These are phyloP conservation scores for Pyxicephalus adspersus DNA, from an alignment of 2,113 vertebrate species.

Conservation along the genomic window DNA sequence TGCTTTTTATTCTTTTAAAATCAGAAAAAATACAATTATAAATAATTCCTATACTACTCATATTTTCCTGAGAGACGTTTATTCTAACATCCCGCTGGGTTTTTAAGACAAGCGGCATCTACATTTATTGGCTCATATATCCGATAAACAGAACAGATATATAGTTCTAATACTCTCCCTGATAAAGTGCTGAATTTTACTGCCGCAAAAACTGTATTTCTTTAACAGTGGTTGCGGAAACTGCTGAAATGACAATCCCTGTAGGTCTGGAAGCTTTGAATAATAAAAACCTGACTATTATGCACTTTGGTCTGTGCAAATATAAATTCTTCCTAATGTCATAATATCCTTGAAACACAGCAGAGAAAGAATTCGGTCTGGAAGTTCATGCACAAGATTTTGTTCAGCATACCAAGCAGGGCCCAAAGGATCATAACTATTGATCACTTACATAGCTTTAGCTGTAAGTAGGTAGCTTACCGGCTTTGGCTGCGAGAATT, in stretches of 20 bases:
- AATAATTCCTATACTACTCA: slow-evolving; percentile 29
- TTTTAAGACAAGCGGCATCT: slow-evolving; percentile 60
- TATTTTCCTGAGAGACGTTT: slow-evolving; percentile 58
- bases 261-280: slow-evolving; percentile 40
- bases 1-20: neutral
- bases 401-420: slow-evolving; percentile 51
- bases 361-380: slow-evolving; percentile 54
- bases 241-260: slow-evolving; percentile 59
- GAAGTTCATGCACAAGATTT: slow-evolving; percentile 56
- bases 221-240: slow-evolving; percentile 60
- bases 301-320: slow-evolving; percentile 57
- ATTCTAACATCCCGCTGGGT: slow-evolving; percentile 60
- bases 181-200: slow-evolving; percentile 61
- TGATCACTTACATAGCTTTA: slow-evolving; percentile 3
- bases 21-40: slow-evolving; percentile 1
- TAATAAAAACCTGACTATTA: slow-evolving; percentile 65
- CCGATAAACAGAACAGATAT: slow-evolving; percentile 63
- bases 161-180: slow-evolving; percentile 60
- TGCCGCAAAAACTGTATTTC: slow-evolving; percentile 62
- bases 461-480: slow-evolving; percentile 31
- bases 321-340: slow-evolving; percentile 58
- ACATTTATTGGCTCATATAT: slow-evolving; percentile 54
- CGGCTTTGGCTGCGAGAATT: slow-evolving; percentile 27
- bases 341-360: slow-evolving; percentile 57
- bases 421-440: slow-evolving; percentile 30